Evolutionary conservation across 1,140 invertebrate genomes (phyloP).

Genomic region (Agrilus planipennis): DNA sequence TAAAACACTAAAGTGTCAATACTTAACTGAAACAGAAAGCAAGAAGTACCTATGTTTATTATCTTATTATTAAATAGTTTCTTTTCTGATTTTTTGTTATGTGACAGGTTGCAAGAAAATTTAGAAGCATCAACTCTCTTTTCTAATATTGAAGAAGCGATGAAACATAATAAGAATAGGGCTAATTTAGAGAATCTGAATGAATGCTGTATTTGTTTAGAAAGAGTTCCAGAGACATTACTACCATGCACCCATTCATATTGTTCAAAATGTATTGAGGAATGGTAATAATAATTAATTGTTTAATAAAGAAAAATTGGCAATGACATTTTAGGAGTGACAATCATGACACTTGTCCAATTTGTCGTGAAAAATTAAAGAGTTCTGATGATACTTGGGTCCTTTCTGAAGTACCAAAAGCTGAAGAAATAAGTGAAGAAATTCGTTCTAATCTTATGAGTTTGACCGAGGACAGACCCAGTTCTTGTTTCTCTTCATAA

Average conservation of each 20-base stretch:
- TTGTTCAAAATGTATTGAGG: constrained; percentile 55
- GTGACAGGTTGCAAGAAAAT: neutral
- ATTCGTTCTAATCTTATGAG: constrained; percentile 32
- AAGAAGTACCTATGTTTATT: constrained; percentile 11
- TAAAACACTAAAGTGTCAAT: constrained; percentile 37
- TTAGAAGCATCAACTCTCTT: constrained; percentile 16
- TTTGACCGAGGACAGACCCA: constrained; percentile 20
- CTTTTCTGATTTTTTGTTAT: neutral
- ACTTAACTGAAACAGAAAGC: constrained; percentile 27
- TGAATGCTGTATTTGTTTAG: constrained; percentile 62
- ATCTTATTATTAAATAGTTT: neutral
- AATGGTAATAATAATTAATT: constrained; percentile 38
- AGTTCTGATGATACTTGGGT: constrained; percentile 56
- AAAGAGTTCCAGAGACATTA: constrained; percentile 50
- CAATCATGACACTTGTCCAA: constrained; percentile 52
- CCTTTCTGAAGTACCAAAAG: constrained; percentile 48
- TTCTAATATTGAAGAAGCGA: constrained; percentile 10
- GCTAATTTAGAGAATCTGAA: constrained; percentile 1
- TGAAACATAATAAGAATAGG: no score
- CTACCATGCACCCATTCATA: constrained; percentile 56
- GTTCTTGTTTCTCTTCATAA: constrained; percentile 20
- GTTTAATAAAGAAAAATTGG: neutral
- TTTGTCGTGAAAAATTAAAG: constrained; percentile 48
- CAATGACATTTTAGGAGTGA: constrained; percentile 43
- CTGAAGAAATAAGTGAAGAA: constrained; percentile 47